Base-by-base conservation (phyloP, 2,888 invertebrate genomes). In the Cataglyphis rosenhaueri region DNA sequence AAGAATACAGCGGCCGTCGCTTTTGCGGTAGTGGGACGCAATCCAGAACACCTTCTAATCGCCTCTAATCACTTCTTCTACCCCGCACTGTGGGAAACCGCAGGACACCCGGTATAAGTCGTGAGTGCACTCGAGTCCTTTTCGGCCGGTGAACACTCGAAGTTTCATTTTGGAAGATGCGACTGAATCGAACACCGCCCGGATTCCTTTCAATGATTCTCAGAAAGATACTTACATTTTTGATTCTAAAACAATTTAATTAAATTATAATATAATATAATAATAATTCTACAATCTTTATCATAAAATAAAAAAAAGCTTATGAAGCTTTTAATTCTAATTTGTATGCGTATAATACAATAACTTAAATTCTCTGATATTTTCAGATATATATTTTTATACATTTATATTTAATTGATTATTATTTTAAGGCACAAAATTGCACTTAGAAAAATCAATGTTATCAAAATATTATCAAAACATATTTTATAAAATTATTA, bases 1-100 rank as follows among this genome's bases (percentile, higher is more conserved):
- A 35, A 70, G 48, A 78, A 44, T 68, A 78, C 55, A 70, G 57
- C 38, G 76, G 66, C 44, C 18, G 82, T 65, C 21, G 84, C 82
- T 87, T 87, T 85, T 84, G 78, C 84, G 84, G 75, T 83, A 64
- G 76, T 84, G 81, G 85, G 89, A 92, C 70, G 91, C 85, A 92
- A 89, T 86, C 91, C 92, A 91, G 91, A 91, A 90, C 91, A 89
- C 89, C 85, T 87, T 86, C 87, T 91, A 90, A 91, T 91, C 90
- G 88, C 66, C 83, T 81, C 86, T 91, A 90, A 91, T 91, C 90
- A 88, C 5, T 48, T 48, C 78, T 85, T 74, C 78, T 81, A 52
- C 73, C 57, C 65, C 38, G 48, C 59, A 35, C 74, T 88, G 83
- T 87, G 87, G 89, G 84, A 89, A 88, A 85, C 89, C 85, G 84